These are phyloP conservation scores for Protosalanx chinensis DNA, from an alignment of 2,797 vertebrate species.

Conservation along the genomic window DNA sequence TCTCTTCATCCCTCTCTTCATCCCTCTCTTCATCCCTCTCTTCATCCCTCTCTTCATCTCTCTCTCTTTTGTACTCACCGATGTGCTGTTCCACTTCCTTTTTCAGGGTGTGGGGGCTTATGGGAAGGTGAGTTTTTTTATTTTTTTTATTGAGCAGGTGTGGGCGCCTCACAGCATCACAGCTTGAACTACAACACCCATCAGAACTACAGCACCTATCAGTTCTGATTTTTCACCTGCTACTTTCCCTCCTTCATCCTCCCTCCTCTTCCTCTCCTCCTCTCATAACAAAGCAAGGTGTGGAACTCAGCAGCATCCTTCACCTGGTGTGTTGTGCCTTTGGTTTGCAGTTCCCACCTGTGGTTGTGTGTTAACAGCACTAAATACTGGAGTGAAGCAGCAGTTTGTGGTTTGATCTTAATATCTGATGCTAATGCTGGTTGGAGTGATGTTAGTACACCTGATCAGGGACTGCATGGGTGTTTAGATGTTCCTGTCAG, in stretches of 20 bases:
- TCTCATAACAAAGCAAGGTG: constrained; percentile 23
- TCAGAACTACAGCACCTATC: neutral
- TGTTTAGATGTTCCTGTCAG: neutral
- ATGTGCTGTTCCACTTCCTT: constrained; percentile 54
- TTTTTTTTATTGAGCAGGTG: constrained; percentile 55
- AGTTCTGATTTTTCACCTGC: neutral
- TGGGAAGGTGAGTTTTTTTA: constrained; percentile 74
- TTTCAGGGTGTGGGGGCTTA: constrained; percentile 67
- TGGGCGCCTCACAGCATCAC: constrained; percentile 33
- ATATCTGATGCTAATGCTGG: neutral
- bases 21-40: neutral
- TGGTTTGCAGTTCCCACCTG: constrained; percentile 20
- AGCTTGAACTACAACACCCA: constrained; percentile 7
- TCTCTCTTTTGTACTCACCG: constrained; percentile 45
- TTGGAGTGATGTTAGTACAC: neutral
- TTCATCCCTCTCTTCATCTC: constrained; percentile 27
- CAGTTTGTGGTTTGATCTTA: neutral
- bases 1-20: constrained; percentile 23
- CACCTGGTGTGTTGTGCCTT: constrained; percentile 14
- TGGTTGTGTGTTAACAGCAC: constrained; percentile 12
- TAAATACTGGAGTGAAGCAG: constrained; percentile 3
- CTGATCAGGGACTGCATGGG: neutral
- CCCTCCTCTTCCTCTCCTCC: constrained; percentile 10
- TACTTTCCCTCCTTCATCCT: constrained; percentile 21
- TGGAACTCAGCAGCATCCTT: constrained; percentile 1